Percentiles rank a stretch among this genome's conserved stretches.
Evolutionary conservation across 2,113 vertebrate species (phyloP).

Genomic region (Butorides virescens): DNA sequence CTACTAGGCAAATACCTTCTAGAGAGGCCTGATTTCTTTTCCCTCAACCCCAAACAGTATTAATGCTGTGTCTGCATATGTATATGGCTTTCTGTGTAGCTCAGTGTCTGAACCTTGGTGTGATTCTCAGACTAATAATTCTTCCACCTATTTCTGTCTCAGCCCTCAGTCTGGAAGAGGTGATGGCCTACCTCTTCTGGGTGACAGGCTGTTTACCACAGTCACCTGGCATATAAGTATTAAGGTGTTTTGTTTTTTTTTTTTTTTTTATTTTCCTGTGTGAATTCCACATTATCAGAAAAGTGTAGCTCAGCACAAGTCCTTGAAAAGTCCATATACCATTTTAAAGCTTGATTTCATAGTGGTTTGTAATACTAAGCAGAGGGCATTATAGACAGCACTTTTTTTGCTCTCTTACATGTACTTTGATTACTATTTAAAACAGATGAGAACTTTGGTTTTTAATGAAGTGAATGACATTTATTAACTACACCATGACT

Average conservation of each 20-base stretch:
- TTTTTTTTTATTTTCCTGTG: background rate
- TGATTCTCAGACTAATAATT: background rate
- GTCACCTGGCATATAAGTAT: background rate
- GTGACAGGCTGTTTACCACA: background rate
- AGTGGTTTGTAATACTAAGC: background rate
- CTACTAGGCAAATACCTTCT: background rate
- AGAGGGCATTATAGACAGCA: background rate
- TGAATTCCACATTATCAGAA: background rate
- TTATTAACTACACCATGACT: slow-evolving; percentile 65
- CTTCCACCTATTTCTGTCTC: background rate
- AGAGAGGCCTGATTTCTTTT: background rate
- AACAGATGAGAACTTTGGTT: slow-evolving; percentile 45
- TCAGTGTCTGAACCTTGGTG: background rate
- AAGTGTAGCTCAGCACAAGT: background rate
- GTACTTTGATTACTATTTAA: slow-evolving; percentile 40
- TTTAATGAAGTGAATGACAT: slow-evolving; percentile 75
- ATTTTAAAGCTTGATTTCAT: background rate
- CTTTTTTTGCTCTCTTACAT: background rate
- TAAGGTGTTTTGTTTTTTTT: no score
- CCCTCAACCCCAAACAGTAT: background rate
- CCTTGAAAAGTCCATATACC: background rate
- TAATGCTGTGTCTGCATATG: background rate
- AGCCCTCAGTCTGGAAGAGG: background rate
- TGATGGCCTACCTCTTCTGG: background rate
- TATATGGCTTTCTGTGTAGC: background rate